Conservation (phyloP, 2,113 vertebrate genomes). For the Gambusia affinis region DNA sequence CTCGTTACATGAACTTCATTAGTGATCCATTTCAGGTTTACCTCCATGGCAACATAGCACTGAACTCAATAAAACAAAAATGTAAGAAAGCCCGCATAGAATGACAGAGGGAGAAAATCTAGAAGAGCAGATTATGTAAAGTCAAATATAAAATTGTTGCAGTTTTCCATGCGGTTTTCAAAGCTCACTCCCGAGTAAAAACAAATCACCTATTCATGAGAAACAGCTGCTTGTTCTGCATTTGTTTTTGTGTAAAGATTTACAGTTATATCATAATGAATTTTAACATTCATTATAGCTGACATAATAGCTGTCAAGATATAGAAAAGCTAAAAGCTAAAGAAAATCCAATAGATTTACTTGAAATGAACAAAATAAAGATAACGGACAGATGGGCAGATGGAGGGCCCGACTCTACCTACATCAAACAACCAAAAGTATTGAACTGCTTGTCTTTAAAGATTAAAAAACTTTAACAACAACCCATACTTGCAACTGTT, state of each 20-base stretch:
- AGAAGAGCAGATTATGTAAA: conserved; percentile 14
- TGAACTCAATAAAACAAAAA: conserved; percentile 27
- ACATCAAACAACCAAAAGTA: no score
- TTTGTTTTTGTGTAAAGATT: neutral
- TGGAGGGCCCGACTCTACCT: no score
- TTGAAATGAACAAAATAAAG: no score
- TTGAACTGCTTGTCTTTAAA: no score
- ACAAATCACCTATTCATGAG: neutral
- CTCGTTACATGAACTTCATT: conserved; percentile 49
- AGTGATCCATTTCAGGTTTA: conserved; percentile 49
- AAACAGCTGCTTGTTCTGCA: neutral
- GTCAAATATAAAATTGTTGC: neutral
- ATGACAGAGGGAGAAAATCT: neutral
- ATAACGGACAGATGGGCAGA: no score
- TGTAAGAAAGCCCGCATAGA: neutral
- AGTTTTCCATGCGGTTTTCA: neutral
- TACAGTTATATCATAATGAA: neutral
- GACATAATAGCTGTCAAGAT: neutral
- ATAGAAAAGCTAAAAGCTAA: no score
- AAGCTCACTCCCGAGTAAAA: neutral
- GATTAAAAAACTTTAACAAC: no score
- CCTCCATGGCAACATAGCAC: conserved; percentile 34
- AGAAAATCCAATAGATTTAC: no score
- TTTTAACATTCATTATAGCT: no score
- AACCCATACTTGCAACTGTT: no score